These are phyloP conservation scores for Penaeus vannamei DNA, from an alignment of 1,140 invertebrate species.

Conservation along the genomic window DNA sequence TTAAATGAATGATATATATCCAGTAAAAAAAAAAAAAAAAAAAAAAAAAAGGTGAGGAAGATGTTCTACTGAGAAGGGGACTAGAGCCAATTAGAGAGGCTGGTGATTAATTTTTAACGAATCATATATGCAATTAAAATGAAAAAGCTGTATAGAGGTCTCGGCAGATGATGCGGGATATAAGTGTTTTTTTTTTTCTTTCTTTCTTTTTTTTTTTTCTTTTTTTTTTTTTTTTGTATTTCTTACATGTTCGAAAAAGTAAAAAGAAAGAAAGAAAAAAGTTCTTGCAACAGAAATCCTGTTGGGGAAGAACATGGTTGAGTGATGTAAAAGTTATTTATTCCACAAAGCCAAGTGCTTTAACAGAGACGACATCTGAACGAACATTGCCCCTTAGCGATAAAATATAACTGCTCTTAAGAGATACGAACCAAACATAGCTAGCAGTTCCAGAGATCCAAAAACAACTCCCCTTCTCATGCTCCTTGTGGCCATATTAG, in stretches of 20 bases:
- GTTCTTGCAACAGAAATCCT: constrained; percentile 22
- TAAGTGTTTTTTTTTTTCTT: background rate
- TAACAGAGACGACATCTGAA: too few species aligned
- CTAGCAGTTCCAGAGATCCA: too few species aligned
- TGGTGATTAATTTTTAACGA: background rate
- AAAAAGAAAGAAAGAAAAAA: too few species aligned
- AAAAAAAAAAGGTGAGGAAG: constrained; percentile 35
- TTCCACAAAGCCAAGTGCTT: too few species aligned
- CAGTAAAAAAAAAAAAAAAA: background rate
- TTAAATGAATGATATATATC: constrained; percentile 41
- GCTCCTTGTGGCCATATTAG: too few species aligned
- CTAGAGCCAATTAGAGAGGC: constrained; percentile 24
- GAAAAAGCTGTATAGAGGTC: constrained; percentile 24
- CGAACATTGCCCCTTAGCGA: background rate
- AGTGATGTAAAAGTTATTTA: too few species aligned
- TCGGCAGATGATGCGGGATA: constrained; percentile 19
- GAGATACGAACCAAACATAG: too few species aligned
- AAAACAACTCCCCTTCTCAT: too few species aligned
- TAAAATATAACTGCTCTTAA: background rate
- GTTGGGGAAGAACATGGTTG: too few species aligned
- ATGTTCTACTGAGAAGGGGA: constrained; percentile 33
- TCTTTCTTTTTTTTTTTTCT: too few species aligned
- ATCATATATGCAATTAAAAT: constrained; percentile 40
- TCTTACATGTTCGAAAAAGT: background rate
- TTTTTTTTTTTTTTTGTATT: background rate